These are phyloP conservation scores for Micropterix aruncella DNA, from an alignment of 2,888 invertebrate species.

Conservation along the genomic window DNA sequence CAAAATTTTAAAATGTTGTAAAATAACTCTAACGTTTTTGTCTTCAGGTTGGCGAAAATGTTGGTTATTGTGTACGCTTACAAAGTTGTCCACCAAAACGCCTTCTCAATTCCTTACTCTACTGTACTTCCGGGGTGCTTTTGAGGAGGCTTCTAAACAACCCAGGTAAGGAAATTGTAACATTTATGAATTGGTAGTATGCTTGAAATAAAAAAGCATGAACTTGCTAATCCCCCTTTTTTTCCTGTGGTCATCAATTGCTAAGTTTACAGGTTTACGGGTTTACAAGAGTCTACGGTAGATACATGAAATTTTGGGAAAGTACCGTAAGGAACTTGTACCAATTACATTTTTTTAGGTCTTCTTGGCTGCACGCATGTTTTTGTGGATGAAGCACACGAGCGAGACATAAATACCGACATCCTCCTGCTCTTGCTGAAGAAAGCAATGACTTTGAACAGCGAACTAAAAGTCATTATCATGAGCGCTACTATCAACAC, in stretches of 20 bases:
- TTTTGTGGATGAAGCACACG: slow-evolving; percentile 62
- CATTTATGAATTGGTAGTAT: no score
- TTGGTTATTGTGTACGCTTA: slow-evolving; percentile 53
- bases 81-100: slow-evolving; percentile 32
- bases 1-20: no score
- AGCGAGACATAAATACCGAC: slow-evolving; percentile 55
- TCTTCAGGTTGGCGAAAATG: slow-evolving; percentile 41
- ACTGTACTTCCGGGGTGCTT: slow-evolving; percentile 54
- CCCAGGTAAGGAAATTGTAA: slow-evolving; percentile 20
- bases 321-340: no score
- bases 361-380: slow-evolving; percentile 48
- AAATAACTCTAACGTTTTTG: no score
- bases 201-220: no score
- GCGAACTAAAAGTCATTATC: slow-evolving; percentile 41
- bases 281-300: no score
- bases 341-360: slow-evolving; percentile 21
- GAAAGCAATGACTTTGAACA: slow-evolving; percentile 36
- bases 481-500: slow-evolving; percentile 65
- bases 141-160: slow-evolving; percentile 28
- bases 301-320: not conserved
- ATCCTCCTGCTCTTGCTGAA: slow-evolving; percentile 44
- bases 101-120: slow-evolving; percentile 44
- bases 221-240: no score
- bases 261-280: no score
- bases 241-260: no score